Evolutionary conservation across 2,113 vertebrate species (phyloP).

Genomic region (Coptodon rendalli): DNA sequence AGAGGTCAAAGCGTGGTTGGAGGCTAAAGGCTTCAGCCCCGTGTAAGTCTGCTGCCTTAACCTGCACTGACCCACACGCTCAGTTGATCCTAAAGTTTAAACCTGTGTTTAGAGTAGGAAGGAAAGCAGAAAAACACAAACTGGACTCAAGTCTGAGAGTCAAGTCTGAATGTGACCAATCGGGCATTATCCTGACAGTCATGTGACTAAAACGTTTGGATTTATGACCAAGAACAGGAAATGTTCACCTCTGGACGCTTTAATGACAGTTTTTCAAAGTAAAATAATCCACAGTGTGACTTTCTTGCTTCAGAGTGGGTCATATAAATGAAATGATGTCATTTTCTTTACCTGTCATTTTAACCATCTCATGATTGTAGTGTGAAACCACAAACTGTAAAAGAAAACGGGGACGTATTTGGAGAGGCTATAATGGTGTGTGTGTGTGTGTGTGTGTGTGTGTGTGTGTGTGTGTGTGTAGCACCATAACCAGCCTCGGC

Average conservation of each 20-base stretch:
- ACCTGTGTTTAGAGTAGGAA: not conserved
- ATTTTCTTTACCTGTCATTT: not conserved
- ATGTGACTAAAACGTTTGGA: not conserved
- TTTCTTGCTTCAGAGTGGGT: not conserved
- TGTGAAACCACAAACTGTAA: not conserved
- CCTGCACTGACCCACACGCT: not conserved
- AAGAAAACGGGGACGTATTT: not conserved
- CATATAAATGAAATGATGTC: not conserved
- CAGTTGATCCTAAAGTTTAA: not conserved
- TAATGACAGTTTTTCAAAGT: not conserved
- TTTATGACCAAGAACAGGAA: not conserved
- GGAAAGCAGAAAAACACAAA: not conserved
- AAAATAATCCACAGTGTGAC: not conserved
- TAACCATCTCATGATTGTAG: not conserved
- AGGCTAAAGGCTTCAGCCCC: conserved; percentile 89
- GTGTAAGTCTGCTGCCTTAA: conserved; percentile 75
- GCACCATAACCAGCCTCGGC: conserved; percentile 89
- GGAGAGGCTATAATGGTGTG: not conserved
- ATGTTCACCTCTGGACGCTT: not conserved
- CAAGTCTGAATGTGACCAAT: not conserved
- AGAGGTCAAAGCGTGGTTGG: conserved; percentile 83
- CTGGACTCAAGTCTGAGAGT: not conserved
- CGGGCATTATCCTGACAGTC: not conserved
- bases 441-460: too few relatives aligned
- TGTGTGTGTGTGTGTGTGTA: conserved; percentile 17